phyloP scores from a whole-genome alignment of 1,140 invertebrate genomes.

The Anagrus nilaparvatae region DNA sequence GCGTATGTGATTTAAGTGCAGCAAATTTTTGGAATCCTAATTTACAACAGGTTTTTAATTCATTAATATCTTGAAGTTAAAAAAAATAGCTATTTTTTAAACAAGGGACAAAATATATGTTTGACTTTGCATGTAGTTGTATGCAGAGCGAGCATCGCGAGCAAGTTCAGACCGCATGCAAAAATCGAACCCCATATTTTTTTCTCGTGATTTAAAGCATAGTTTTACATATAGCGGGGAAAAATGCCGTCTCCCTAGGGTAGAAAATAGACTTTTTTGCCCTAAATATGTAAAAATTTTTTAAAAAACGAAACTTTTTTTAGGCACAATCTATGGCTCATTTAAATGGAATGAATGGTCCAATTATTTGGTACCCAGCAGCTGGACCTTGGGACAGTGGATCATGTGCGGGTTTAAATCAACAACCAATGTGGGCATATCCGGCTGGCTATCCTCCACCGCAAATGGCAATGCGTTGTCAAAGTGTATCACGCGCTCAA shows the following conservation, averaged over 20 bases:
- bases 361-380: conserved; percentile 42
- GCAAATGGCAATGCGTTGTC: conserved; percentile 42
- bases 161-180: too few relatives aligned
- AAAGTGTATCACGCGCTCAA: conserved; percentile 31
- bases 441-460: conserved; percentile 36
- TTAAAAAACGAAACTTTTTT: conserved; percentile 15
- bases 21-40: conserved; percentile 32
- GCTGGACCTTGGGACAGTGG: conserved; percentile 33
- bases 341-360: conserved; percentile 33
- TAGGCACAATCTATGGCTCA: conserved; percentile 65
- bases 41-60: conserved; percentile 33
- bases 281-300: too few relatives aligned
- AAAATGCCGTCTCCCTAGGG: too few relatives aligned
- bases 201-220: too few relatives aligned
- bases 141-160: too few relatives aligned
- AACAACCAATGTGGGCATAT: conserved; percentile 31
- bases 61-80: background rate
- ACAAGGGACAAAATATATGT: too few relatives aligned
- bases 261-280: too few relatives aligned
- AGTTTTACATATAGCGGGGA: too few relatives aligned
- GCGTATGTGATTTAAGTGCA: conserved; percentile 35
- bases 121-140: too few relatives aligned
- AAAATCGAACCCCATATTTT: too few relatives aligned
- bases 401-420: conserved; percentile 36
- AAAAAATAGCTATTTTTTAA: too few relatives aligned